phyloP scores from a whole-genome alignment of 2,113 vertebrate genomes.

The Pseudopipra pipra region DNA sequence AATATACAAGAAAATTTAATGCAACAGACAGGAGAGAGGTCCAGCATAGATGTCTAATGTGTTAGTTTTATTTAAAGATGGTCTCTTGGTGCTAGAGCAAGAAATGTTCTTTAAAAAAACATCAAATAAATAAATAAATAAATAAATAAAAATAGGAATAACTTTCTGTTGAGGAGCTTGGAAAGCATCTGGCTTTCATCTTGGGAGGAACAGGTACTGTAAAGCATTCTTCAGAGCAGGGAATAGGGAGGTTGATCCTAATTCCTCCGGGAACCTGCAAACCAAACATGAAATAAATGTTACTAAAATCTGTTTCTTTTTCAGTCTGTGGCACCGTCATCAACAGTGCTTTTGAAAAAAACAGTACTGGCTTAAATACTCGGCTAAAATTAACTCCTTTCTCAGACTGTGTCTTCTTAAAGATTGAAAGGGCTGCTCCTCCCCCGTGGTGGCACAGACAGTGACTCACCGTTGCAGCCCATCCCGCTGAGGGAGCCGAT shows the following conservation, averaged over 20 bases:
- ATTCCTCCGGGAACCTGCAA: conserved; percentile 58
- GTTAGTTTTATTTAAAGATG: conserved; percentile 68
- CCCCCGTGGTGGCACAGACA: rapidly evolving
- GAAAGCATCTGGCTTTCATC: conserved; percentile 28
- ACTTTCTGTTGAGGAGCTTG: conserved; percentile 28
- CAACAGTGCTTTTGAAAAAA: not conserved
- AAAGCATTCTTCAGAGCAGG: conserved; percentile 19
- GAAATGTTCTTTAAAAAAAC: conserved; percentile 63
- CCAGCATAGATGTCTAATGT: conserved; percentile 28
- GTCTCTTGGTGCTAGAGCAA: conserved; percentile 51
- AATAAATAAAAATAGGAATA: conserved; percentile 68
- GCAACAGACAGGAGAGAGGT: conserved; percentile 52
- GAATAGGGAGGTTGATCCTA: not conserved
- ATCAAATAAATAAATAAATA: conserved; percentile 75
- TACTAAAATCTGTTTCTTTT: not conserved
- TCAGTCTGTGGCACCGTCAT: rapidly evolving
- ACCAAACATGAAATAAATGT: not conserved
- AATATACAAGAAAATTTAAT: conserved; percentile 30
- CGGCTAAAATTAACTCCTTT: not conserved
- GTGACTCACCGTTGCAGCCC: conserved; percentile 80
- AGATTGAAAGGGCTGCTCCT: not conserved
- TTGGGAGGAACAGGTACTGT: conserved; percentile 24
- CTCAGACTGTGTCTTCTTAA: not conserved
- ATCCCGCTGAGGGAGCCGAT: conserved; percentile 85
- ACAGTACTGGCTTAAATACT: not conserved